phyloP scores from a whole-genome alignment of 2,888 invertebrate genomes.

The Calameuta idolon region DNA sequence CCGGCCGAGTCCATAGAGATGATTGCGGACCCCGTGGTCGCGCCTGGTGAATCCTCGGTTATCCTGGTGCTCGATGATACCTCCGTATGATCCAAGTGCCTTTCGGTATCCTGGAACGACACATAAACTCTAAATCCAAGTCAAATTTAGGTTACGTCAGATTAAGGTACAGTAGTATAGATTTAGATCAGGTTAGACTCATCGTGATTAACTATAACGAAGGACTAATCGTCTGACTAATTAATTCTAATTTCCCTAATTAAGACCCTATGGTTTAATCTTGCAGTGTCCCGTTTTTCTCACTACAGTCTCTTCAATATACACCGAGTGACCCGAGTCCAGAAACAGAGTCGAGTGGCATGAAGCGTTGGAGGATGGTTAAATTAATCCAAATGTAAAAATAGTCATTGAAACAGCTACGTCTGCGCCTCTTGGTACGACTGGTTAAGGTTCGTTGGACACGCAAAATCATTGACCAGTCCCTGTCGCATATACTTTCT shows the following conservation, averaged over 20 bases:
- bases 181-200: neutral
- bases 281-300: neutral
- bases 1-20: conserved; percentile 54
- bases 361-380: conserved; percentile 10
- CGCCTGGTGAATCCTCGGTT: neutral
- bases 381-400: conserved; percentile 22
- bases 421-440: neutral
- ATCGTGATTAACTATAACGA: neutral
- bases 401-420: conserved; percentile 10
- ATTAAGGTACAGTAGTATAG: neutral
- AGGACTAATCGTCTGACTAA: neutral
- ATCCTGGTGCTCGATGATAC: conserved; percentile 1
- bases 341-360: conserved; percentile 4
- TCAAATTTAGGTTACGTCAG: neutral
- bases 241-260: neutral
- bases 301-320: neutral
- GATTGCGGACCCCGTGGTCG: conserved; percentile 24
- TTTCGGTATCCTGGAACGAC: neutral
- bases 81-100: neutral
- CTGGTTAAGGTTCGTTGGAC: neutral
- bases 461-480: neutral
- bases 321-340: neutral
- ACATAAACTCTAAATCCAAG: neutral
- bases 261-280: neutral
- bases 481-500: neutral